phyloP scores from a whole-genome alignment of 1,140 invertebrate genomes.

The Camponotus vicinus region DNA sequence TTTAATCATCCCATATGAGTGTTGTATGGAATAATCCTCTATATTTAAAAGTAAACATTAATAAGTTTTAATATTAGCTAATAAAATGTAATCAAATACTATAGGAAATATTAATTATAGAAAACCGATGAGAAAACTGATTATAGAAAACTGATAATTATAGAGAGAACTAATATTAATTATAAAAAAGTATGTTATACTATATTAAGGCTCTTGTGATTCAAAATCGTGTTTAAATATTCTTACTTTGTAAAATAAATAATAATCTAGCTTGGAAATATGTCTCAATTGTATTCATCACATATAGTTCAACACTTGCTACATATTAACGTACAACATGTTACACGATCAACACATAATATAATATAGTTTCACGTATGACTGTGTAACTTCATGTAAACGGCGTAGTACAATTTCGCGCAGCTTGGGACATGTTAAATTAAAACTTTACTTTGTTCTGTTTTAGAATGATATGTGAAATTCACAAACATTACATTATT shows the following conservation, averaged over 20 bases:
- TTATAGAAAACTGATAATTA: background rate
- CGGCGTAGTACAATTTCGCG: slow-evolving; percentile 42
- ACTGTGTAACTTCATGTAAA: slow-evolving; percentile 41
- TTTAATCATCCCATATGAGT: background rate
- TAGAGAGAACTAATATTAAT: background rate
- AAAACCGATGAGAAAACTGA: background rate
- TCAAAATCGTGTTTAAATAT: background rate
- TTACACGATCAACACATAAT: slow-evolving; percentile 41
- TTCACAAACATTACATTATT: background rate
- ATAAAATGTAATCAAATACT: background rate
- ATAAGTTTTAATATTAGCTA: background rate
- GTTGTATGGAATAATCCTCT: no score
- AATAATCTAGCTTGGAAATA: background rate
- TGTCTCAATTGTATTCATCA: slow-evolving; percentile 20
- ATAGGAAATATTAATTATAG: background rate
- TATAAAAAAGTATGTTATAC: background rate
- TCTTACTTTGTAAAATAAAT: background rate
- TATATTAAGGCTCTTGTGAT: background rate
- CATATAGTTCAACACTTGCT: slow-evolving; percentile 25
- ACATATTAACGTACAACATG: slow-evolving; percentile 20
- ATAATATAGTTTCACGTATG: slow-evolving; percentile 41
- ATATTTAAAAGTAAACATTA: background rate
- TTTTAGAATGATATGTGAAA: background rate
- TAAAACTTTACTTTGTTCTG: slow-evolving; percentile 42
- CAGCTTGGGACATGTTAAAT: slow-evolving; percentile 35